A percentile compares a stretch with the other conserved stretches of the same genome.
phyloP scores from a whole-genome alignment of 64 coral and sea anemone species.

The Actinia tenebrosa region DNA sequence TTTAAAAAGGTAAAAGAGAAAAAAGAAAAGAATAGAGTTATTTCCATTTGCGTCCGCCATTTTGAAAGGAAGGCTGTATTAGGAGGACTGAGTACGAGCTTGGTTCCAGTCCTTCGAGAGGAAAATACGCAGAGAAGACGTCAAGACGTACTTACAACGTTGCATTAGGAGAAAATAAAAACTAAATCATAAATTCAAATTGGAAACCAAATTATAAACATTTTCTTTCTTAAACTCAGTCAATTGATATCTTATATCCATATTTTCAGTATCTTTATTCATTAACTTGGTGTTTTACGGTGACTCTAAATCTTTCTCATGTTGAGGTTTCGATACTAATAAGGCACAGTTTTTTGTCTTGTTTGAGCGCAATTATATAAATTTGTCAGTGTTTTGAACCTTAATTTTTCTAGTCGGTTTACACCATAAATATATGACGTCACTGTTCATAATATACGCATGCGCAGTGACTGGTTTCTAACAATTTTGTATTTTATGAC shows the following conservation, averaged over 20 bases:
- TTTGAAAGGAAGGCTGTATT: neutral
- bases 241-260: no score
- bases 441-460: neutral
- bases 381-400: no score
- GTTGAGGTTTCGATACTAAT: no score
- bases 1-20: constrained; percentile 7
- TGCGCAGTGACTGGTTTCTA: neutral
- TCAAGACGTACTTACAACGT: neutral
- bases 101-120: neutral
- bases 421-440: neutral
- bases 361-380: no score
- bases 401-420: no score
- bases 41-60: neutral
- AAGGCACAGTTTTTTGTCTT: no score
- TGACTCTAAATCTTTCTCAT: no score
- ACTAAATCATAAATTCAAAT: neutral
- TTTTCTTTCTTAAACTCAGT: no score
- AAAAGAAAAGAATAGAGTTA: neutral
- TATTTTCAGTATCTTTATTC: no score
- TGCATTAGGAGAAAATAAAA: neutral
- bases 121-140: neutral
- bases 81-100: neutral
- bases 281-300: no score
- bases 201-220: neutral
- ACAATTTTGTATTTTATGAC: no score